Base-by-base conservation (phyloP, 2,888 invertebrate species). In the Mesopsocus fuscifrons region DNA sequence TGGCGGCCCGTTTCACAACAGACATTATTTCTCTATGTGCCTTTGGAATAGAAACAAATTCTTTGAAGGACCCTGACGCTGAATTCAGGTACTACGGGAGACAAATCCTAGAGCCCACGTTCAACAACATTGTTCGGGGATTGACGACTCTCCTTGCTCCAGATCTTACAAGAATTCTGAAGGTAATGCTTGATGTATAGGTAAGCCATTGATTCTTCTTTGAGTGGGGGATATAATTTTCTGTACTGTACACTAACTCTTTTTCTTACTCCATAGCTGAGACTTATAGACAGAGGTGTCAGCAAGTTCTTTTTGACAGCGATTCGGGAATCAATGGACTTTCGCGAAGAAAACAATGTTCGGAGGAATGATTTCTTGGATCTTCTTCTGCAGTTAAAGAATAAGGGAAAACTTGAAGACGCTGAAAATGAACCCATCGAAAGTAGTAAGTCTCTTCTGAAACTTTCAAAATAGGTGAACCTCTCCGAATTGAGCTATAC, bases 11-110 rank as follows among this genome's bases (percentile, higher is more conserved):
- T 9, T 34, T 34, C 34, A 38, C 38, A 20, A 38, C 38, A 16
- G 38, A 38, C 20, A 21, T 38, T 6, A 38, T 38, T 5, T 38
- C 38, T 5, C 21, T 21, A 3, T 38, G 38, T 11, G 38, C 38
- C 11, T 38, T 38, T 17, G 38, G 38, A 17, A 5, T 38, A 3
- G 38, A 38, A 38, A 17, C 38, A 13, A 38, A 38, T 18, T 38
- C 38, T 5, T 38, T 38, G 38, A 38, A 38, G 18, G 11, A 38
- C 21, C 17, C 20, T 17, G 20, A 38, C 21, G 3, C 38, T 5
- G 21, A 20, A 9, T 16, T 38, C 21, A 38, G 38, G 11, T 13
- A 18, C 13, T 20, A 20, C 13, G 38, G 38, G 6, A 5, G 11
- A 18, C 15, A 38, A 38, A 5, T 11, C 3, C 13, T 38, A 11